Conservation (phyloP, 2,888 invertebrate species). For the Ormyrus labotus region DNA sequence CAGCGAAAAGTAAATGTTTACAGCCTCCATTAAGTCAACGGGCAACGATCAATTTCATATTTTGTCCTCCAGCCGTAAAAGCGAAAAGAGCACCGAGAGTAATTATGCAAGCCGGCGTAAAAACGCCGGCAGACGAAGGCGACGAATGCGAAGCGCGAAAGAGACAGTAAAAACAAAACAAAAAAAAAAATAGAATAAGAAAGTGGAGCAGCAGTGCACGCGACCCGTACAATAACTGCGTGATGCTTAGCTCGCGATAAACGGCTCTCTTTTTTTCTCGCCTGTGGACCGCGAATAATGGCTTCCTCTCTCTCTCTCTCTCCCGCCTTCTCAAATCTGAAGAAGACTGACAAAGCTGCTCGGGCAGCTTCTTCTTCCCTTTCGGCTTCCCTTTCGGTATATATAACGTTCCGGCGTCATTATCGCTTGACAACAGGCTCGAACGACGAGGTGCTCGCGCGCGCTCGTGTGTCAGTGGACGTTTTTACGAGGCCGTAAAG, state of each 20-base stretch:
- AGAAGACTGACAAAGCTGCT: slow-evolving; percentile 28
- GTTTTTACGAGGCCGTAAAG: slow-evolving; percentile 55
- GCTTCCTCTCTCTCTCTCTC: neutral
- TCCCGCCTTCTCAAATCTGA: neutral
- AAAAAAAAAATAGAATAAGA: neutral
- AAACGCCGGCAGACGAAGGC: neutral
- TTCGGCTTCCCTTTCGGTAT: neutral
- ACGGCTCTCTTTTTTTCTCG: neutral
- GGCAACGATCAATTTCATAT: neutral
- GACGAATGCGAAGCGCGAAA: no score
- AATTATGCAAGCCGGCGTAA: neutral
- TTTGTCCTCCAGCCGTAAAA: slow-evolving; percentile 1
- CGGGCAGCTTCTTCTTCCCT: slow-evolving; percentile 3
- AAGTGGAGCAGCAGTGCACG: no score
- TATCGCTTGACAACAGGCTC: slow-evolving; percentile 34
- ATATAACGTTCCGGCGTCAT: slow-evolving; percentile 21
- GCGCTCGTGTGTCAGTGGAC: slow-evolving; percentile 14
- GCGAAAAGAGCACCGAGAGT: no score
- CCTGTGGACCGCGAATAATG: slow-evolving; percentile 8
- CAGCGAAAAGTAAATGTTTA: slow-evolving; percentile 26
- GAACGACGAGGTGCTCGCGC: neutral
- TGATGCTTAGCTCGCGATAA: neutral
- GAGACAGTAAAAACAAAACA: neutral
- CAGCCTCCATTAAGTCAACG: slow-evolving; percentile 15
- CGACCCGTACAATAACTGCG: no score